Conservation (phyloP, 2,113 vertebrate genomes). For the Cyanoliseus patagonus region DNA sequence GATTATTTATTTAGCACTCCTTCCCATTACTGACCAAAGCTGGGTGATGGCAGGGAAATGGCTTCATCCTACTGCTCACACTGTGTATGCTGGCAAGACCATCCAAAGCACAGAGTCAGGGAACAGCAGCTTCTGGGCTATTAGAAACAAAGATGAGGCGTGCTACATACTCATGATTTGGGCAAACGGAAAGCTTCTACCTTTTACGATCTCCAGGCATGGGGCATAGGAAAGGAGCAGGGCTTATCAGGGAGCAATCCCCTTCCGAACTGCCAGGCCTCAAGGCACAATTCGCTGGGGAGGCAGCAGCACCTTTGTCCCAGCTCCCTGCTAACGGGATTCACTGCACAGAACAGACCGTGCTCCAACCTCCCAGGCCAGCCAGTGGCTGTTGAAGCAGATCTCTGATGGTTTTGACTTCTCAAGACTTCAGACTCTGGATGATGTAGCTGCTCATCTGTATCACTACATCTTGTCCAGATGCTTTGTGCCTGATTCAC, state of each 20-base stretch:
- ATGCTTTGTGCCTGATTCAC: background rate
- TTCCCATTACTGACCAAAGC: background rate
- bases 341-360: background rate
- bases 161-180: background rate
- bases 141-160: background rate
- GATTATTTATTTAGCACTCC: background rate
- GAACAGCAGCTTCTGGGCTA: background rate
- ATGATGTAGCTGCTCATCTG: background rate
- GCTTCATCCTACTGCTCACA: background rate
- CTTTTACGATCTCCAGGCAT: background rate
- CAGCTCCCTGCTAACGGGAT: fast-evolving
- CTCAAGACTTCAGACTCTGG: background rate
- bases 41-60: background rate
- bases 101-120: background rate
- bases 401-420: background rate
- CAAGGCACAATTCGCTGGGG: too few species aligned
- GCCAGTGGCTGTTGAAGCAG: fast-evolving
- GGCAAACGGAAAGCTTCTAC: background rate
- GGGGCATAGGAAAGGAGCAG: background rate
- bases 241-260: background rate
- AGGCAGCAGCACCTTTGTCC: background rate
- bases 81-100: background rate
- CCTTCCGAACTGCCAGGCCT: background rate
- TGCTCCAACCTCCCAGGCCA: background rate
- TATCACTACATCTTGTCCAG: background rate